Base-by-base conservation (phyloP, 2,113 vertebrate species). In the Zosterops japonicus region DNA sequence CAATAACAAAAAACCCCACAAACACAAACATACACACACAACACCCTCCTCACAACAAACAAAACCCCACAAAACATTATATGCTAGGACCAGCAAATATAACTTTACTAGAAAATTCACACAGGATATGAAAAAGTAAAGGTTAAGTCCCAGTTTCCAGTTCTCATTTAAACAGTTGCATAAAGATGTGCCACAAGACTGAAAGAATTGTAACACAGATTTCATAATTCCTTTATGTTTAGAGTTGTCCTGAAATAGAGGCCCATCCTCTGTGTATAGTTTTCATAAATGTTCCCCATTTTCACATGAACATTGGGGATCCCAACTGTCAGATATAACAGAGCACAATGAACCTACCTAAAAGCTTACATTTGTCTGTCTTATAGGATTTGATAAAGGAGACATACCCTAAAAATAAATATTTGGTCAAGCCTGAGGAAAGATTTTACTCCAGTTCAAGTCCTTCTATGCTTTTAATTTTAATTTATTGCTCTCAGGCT, bases 321-420 rank as follows among this genome's bases (percentile, higher is more conserved):
- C 4, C 8, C 10, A 29, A 0, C 1, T 57, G 6, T 5, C 12
- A 29, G 2, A 3, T 49, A 13, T 5, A 56, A 31, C 4, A 50
- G 22, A 56, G 8, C 7, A 77, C 21, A 41, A 21, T 3, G 6
- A 55, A 2, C 5, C 8, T 59, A 5, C 3, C 7, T 25, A 39
- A 42, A 94, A 83, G 1, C 8, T 86, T 20, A 25, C 12, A 14
- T 1, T 18, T 79, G 0, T 31, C 18, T 76, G 10, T 28, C 5
- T 28, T 65, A 53, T 0, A 33, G 6, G 8, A 36, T n/a, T 88
- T 14, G 4, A 63, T 47, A 4, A 11, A n/a, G 28, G 25, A 80
- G 2, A 41, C 3, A 12, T 33, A 77, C 50, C 12, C 4, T 56
- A 36, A 76, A 85, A 72, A 69, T 7, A 21, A 3, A 6, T 39